These are phyloP conservation scores for Drosophila ananassae DNA, from an alignment of 1,140 invertebrate genomes.

Conservation along the genomic window DNA sequence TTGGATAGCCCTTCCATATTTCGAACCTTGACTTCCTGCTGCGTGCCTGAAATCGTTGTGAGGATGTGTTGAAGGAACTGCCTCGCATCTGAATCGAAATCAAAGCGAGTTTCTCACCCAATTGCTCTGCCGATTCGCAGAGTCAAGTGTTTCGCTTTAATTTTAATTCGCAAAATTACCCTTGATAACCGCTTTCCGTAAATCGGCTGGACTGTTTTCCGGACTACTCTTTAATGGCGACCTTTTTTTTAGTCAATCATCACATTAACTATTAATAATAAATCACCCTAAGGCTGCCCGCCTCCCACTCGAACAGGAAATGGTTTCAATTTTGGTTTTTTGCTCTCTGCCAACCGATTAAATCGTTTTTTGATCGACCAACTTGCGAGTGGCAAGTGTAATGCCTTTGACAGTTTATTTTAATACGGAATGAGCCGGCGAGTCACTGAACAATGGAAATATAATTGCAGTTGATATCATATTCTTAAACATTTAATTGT, in stretches of 20 bases:
- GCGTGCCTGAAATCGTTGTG: constrained; percentile 24
- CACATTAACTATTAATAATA: not conserved
- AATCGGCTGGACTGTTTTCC: not conserved
- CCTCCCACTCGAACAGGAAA: not conserved
- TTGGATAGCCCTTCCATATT: not conserved
- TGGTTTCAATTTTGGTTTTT: not conserved
- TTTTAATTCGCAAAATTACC: not conserved
- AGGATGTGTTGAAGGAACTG: constrained; percentile 23
- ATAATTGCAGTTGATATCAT: constrained; percentile 6
- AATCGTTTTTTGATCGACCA: constrained; percentile 3
- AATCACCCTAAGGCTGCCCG: not conserved
- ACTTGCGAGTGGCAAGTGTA: not conserved
- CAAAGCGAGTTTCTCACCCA: not conserved
- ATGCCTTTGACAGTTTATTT: constrained; percentile 12
- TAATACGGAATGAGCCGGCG: not conserved
- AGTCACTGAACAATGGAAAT: constrained; percentile 5
- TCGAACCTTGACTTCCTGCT: constrained; percentile 66
- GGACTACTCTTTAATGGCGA: not conserved
- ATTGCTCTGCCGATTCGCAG: too few relatives aligned
- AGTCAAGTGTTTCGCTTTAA: not conserved
- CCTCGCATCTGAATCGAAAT: not conserved
- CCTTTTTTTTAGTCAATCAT: too few relatives aligned
- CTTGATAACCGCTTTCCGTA: not conserved
- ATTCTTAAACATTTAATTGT: constrained; percentile 9
- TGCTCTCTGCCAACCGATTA: not conserved